Base-by-base conservation (phyloP, 2,888 invertebrate species). In the Onthophagus sagittarius region DNA sequence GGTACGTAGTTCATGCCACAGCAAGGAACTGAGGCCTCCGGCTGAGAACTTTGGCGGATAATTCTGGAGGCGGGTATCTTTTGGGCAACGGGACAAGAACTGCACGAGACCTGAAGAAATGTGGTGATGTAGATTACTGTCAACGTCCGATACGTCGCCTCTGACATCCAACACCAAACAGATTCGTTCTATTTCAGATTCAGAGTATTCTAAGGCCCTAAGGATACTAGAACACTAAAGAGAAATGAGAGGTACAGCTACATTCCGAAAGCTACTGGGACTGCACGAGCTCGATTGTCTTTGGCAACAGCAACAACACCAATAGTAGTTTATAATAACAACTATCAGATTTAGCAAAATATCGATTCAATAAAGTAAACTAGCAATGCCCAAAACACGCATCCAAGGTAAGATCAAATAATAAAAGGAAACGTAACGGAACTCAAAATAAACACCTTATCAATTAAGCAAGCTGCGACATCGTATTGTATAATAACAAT, bases 21-120 rank as follows among this genome's bases (percentile, higher is more conserved):
- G 81, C 88, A 88, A 83, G 83, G 87, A 79, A 87, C 86, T 72
- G 90, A 88, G 75, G 93, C 91, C 86, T 94, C 94, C 77, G 94
- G 94, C 83, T 94, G 94, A 78, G 94, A 94, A 85, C 94, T 94
- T 88, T 94, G 96, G 72, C 96, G 91, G 84, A 96, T 94, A 83
- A 96, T 95, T 84, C 94, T 90, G 33, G 90, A 86, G 79, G 90
- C 89, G 84, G 91, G 90, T 75, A 86, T 85, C 74, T 93, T 93
- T 76, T 90, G 89, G 79, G 90, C 89, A 77, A 88, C 89, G 77
- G 91, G 90, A 82, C 91, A 92, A 73, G 91, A 90, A 84, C 91
- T 87, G 84, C 88, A 88, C 78, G 85, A 84, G 76, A 85, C 85
- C 86, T 86, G 83, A 75, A 76, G 74, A 72, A 74, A 74, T 71